These are phyloP conservation scores for Pyxicephalus adspersus DNA, from an alignment of 2,113 vertebrate genomes.

Conservation along the genomic window DNA sequence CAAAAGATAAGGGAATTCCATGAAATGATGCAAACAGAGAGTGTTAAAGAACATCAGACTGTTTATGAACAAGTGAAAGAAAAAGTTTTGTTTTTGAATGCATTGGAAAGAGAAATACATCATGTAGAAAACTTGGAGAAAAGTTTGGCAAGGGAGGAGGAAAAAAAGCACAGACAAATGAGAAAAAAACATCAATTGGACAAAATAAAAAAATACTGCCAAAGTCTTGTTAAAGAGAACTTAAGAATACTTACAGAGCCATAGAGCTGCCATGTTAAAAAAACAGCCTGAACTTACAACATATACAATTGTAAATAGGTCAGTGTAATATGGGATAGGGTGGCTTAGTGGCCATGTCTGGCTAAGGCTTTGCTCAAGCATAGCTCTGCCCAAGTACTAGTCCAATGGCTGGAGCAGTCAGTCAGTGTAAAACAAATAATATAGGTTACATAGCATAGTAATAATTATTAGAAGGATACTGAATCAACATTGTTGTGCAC, in stretches of 20 bases:
- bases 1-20: slow-evolving; percentile 62
- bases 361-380: neutral
- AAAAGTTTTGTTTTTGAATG: slow-evolving; percentile 57
- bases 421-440: too few species aligned
- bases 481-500: too few species aligned
- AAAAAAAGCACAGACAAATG: slow-evolving; percentile 8
- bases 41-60: neutral
- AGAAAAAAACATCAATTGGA: slow-evolving; percentile 22
- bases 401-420: too few species aligned
- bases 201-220: slow-evolving; percentile 12
- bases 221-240: slow-evolving; percentile 4
- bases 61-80: slow-evolving; percentile 27
- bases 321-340: neutral
- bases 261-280: neutral
- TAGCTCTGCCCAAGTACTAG: too few species aligned
- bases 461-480: too few species aligned
- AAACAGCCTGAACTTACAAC: neutral
- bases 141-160: slow-evolving; percentile 57
- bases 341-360: neutral
- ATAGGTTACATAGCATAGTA: too few species aligned
- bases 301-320: neutral
- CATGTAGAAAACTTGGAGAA: slow-evolving; percentile 67
- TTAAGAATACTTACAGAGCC: neutral
- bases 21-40: neutral
- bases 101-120: slow-evolving; percentile 64